Percentiles rank a stretch among this genome's conserved stretches.
Evolutionary conservation across 2,113 vertebrate genomes (phyloP).

Genomic region (Edolisoma coerulescens): DNA sequence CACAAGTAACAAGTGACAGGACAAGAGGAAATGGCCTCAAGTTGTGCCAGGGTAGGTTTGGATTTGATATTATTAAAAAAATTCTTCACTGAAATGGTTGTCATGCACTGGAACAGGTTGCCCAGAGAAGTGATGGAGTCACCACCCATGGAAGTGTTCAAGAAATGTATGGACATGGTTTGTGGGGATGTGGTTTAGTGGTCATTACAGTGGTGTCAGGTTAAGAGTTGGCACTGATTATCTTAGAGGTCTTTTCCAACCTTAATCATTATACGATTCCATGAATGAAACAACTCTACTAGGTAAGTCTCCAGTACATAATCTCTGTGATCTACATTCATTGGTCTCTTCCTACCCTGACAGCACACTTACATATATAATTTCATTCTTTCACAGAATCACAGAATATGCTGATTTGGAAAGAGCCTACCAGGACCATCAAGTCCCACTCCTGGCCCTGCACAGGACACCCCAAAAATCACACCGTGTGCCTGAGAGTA

Average conservation of each 20-base stretch:
- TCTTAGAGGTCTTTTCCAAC: neutral
- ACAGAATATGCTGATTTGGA: neutral
- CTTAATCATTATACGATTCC: neutral
- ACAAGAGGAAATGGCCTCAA: neutral
- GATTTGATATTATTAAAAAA: neutral
- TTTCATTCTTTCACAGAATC: neutral
- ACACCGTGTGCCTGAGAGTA: neutral
- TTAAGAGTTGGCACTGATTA: neutral
- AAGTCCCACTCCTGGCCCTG: neutral
- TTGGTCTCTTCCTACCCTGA: neutral
- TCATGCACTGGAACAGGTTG: neutral
- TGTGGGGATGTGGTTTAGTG: neutral
- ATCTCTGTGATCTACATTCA: neutral
- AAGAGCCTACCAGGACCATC: neutral
- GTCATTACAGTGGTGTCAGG: too few species aligned
- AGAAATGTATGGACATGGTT: neutral
- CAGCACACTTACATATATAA: neutral
- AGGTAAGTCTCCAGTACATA: neutral
- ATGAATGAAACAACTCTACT: neutral
- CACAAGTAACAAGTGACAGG: neutral
- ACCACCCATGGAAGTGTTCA: neutral
- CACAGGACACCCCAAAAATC: neutral
- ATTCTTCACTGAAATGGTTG: neutral
- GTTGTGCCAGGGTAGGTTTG: neutral
- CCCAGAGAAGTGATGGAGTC: neutral